Conservation (phyloP, 92 coral and sea anemone species). For the Porites evermanni region DNA sequence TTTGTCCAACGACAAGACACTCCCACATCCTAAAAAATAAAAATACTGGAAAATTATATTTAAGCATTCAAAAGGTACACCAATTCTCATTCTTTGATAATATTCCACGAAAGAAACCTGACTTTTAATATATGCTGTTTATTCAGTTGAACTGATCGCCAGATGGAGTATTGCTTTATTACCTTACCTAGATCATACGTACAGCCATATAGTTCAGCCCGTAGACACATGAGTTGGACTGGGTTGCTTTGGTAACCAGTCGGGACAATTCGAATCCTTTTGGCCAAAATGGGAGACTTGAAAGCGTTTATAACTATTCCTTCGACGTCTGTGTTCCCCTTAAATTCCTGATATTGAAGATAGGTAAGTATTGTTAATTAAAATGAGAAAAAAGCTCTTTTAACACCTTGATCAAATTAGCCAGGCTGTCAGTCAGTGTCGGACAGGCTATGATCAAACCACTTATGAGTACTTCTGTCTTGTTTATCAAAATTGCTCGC, state of each 20-base stretch:
- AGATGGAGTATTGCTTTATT: neutral
- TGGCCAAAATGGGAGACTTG: slow-evolving; percentile 68
- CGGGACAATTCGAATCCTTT: slow-evolving; percentile 77
- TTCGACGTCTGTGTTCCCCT: slow-evolving; percentile 54
- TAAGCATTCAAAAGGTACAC: too few relatives aligned
- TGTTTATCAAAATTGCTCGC: too few relatives aligned
- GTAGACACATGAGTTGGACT: slow-evolving; percentile 71
- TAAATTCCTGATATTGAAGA: slow-evolving; percentile 65
- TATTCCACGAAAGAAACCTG: neutral
- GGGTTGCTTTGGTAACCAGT: slow-evolving; percentile 58
- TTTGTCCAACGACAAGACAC: slow-evolving; percentile 50
- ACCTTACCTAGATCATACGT: slow-evolving; percentile 63
- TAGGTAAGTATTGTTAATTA: too few relatives aligned
- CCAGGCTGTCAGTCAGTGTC: too few relatives aligned
- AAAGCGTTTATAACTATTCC: slow-evolving; percentile 43
- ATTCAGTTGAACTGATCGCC: neutral
- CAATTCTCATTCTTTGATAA: too few relatives aligned
- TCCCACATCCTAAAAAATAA: slow-evolving; percentile 68
- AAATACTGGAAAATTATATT: neutral
- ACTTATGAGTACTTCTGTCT: too few relatives aligned
- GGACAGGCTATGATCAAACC: too few relatives aligned
- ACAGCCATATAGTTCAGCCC: slow-evolving; percentile 85
- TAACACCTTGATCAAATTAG: too few relatives aligned
- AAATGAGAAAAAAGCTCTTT: too few relatives aligned
- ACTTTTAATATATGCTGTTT: neutral